These are phyloP conservation scores for Noctua janthe DNA, from an alignment of 2,888 invertebrate genomes.

Conservation along the genomic window DNA sequence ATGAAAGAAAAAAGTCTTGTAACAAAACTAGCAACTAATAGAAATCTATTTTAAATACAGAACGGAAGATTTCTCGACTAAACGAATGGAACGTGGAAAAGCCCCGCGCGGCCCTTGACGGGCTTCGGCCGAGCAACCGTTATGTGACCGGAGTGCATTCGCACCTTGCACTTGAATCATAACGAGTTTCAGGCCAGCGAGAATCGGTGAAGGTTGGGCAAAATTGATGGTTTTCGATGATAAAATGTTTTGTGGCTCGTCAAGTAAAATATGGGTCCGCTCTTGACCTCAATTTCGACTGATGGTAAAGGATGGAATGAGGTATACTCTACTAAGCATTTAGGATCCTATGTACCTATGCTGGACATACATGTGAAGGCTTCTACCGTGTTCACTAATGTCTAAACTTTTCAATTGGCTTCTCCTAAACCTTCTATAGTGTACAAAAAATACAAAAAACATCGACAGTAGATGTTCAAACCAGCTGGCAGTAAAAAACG, in stretches of 20 bases:
- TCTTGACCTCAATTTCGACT: not conserved
- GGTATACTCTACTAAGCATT: not conserved
- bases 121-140: slow-evolving; percentile 65
- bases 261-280: not conserved
- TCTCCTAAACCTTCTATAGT: not conserved
- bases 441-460: not conserved
- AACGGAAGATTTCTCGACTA: slow-evolving; percentile 30
- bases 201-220: slow-evolving; percentile 2
- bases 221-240: not conserved
- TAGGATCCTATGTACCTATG: not conserved
- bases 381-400: too few relatives aligned
- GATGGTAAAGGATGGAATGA: not conserved
- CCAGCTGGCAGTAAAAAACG: not conserved
- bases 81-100: slow-evolving; percentile 37
- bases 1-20: not conserved
- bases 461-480: not conserved
- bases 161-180: slow-evolving; percentile 57
- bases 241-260: not conserved
- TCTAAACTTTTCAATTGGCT: not conserved
- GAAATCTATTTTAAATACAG: slow-evolving; percentile 24
- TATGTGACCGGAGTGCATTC: slow-evolving; percentile 63
- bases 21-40: slow-evolving; percentile 1
- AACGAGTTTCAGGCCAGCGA: slow-evolving; percentile 10
- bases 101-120: slow-evolving; percentile 38
- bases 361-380: not conserved